A percentile compares a stretch with the other conserved stretches of the same genome.
Evolutionary conservation across 2,888 invertebrate species (phyloP).

Genomic region (Mystacides longicornis): DNA sequence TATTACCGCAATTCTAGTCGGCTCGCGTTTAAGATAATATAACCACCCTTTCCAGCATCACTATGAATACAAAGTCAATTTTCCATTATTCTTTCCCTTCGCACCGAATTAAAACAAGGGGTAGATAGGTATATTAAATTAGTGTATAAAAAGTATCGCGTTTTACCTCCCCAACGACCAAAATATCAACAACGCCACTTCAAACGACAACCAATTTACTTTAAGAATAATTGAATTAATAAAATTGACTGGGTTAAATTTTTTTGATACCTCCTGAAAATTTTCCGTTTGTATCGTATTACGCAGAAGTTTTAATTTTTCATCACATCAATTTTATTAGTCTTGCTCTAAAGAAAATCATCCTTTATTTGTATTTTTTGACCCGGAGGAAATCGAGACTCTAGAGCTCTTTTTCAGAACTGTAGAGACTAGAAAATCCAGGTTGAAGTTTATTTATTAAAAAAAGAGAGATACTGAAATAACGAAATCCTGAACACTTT

Average conservation of each 20-base stretch:
- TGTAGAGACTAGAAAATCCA: no score
- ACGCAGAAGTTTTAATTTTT: no score
- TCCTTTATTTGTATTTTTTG: no score
- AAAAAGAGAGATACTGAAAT: no score
- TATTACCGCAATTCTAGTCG: slow-evolving; percentile 23
- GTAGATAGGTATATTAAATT: slow-evolving; percentile 16
- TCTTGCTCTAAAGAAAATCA: no score
- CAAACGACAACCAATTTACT: not conserved
- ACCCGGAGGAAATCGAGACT: no score
- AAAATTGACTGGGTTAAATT: not conserved
- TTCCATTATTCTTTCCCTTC: slow-evolving; percentile 10
- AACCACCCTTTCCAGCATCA: slow-evolving; percentile 21
- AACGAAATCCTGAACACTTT: no score
- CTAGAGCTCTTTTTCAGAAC: no score
- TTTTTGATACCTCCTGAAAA: no score
- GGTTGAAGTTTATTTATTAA: no score
- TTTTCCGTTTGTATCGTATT: no score
- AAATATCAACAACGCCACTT: slow-evolving; percentile 4
- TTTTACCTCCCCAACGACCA: not conserved
- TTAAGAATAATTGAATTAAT: not conserved
- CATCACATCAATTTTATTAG: no score
- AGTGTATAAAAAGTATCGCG: slow-evolving; percentile 11
- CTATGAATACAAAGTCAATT: slow-evolving; percentile 18
- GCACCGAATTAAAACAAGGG: slow-evolving; percentile 14
- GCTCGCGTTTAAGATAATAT: slow-evolving; percentile 24